Evolutionary conservation across 2,797 vertebrate species (phyloP).

Genomic region (Tangara arthus): DNA sequence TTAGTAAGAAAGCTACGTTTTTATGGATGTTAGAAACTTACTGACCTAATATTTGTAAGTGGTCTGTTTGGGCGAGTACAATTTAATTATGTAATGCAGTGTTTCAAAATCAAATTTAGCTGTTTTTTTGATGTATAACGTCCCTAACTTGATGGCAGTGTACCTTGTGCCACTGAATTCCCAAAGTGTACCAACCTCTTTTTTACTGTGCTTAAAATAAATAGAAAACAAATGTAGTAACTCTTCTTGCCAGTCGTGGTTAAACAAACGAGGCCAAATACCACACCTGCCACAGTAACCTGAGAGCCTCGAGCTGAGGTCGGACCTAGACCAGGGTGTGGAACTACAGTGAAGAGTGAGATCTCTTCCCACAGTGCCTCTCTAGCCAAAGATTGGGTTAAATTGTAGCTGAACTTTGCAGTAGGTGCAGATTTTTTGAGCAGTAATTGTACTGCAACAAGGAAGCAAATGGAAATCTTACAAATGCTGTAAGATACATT

Average conservation of each 20-base stretch:
- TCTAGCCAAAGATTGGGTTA: slow-evolving; percentile 39
- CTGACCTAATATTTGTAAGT: slow-evolving; percentile 84
- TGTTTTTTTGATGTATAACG: slow-evolving; percentile 79
- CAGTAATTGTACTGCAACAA: slow-evolving; percentile 47
- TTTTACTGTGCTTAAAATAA: slow-evolving; percentile 92
- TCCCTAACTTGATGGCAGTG: slow-evolving; percentile 92
- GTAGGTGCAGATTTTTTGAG: slow-evolving; percentile 41
- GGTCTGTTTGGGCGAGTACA: slow-evolving; percentile 80
- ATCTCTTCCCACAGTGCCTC: slow-evolving; percentile 54
- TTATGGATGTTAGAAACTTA: slow-evolving; percentile 85
- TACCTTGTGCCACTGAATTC: slow-evolving; percentile 90
- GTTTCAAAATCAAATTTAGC: slow-evolving; percentile 73
- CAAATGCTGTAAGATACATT: slow-evolving; percentile 50
- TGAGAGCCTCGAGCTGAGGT: slow-evolving; percentile 47
- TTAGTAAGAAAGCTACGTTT: slow-evolving; percentile 89
- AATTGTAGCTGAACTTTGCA: not conserved
- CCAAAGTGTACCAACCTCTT: slow-evolving; percentile 87
- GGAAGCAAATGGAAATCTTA: slow-evolving; percentile 36
- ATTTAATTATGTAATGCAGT: slow-evolving; percentile 82
- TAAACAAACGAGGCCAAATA: slow-evolving; percentile 61
- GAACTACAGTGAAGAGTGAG: slow-evolving; percentile 57
- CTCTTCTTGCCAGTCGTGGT: slow-evolving; percentile 74
- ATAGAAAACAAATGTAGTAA: slow-evolving; percentile 82
- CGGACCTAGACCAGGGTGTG: slow-evolving; percentile 47
- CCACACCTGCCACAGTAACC: slow-evolving; percentile 57